Evolutionary conservation across 1,140 invertebrate genomes (phyloP).

Genomic region (Himalopsyche phryganea): DNA sequence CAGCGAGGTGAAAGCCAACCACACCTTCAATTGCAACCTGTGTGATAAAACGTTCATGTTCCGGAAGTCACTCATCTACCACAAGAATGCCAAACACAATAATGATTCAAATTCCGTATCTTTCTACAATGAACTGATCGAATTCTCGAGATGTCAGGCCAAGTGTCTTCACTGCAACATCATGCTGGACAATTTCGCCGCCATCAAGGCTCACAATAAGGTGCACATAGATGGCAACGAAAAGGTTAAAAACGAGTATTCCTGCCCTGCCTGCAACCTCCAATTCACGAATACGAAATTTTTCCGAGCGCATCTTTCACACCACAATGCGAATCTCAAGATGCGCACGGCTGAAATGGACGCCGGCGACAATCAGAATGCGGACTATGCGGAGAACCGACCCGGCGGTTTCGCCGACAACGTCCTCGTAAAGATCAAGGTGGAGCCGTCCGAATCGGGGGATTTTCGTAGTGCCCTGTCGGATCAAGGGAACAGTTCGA

Average conservation of each 20-base stretch:
- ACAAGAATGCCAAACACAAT: conserved; percentile 37
- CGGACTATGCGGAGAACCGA: conserved; percentile 24
- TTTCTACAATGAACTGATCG: conserved; percentile 32
- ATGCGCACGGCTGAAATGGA: not conserved
- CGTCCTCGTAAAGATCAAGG: conserved; percentile 41
- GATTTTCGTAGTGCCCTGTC: conserved; percentile 45
- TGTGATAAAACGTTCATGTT: conserved; percentile 48
- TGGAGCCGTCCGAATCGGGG: conserved; percentile 3
- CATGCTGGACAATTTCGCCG: conserved; percentile 43
- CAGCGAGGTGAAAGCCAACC: not conserved
- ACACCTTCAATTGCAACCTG: conserved; percentile 37
- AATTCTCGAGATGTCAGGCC: conserved; percentile 39
- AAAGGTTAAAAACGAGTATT: conserved; percentile 48
- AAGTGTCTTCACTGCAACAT: conserved; percentile 48
- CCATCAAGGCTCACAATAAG: conserved; percentile 46
- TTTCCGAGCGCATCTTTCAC: conserved; percentile 16
- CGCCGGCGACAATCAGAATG: conserved; percentile 10
- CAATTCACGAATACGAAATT: conserved; percentile 39
- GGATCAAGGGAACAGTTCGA: conserved; percentile 40
- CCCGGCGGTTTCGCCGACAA: conserved; percentile 53
- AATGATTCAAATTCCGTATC: not conserved
- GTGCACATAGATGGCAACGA: conserved; percentile 45
- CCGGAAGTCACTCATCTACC: conserved; percentile 41
- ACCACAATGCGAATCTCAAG: conserved; percentile 11
- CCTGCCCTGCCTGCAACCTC: conserved; percentile 42